Percentiles rank a stretch among this genome's conserved stretches.
These are phyloP conservation scores for Brachyhypopomus occidentalis DNA, from an alignment of 2,113 vertebrate species.

Conservation along the genomic window DNA sequence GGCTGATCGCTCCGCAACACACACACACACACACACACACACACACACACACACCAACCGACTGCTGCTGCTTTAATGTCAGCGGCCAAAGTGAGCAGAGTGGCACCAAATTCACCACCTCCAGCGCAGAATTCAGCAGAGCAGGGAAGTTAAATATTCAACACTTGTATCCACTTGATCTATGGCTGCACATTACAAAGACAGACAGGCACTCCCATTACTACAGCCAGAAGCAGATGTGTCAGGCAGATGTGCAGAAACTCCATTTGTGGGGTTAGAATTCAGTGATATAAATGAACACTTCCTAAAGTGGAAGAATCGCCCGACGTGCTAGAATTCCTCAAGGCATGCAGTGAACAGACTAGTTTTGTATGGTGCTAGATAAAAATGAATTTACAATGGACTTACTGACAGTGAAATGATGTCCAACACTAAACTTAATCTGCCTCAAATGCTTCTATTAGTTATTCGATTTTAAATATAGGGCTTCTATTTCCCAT, in stretches of 20 bases:
- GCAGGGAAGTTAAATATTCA: slow-evolving; percentile 79
- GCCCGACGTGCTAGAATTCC: not conserved
- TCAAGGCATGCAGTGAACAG: not conserved
- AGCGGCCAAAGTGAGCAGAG: slow-evolving; percentile 76
- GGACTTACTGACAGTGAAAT: not conserved
- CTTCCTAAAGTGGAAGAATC: not conserved
- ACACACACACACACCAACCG: slow-evolving; percentile 71
- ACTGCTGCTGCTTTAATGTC: slow-evolving; percentile 77
- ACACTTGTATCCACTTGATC: slow-evolving; percentile 68
- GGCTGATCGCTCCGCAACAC: slow-evolving; percentile 69
- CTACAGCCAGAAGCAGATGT: slow-evolving; percentile 14
- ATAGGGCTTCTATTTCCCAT: no score
- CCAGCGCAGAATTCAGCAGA: slow-evolving; percentile 68
- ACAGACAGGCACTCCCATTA: slow-evolving; percentile 55
- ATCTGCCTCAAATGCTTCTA: not conserved
- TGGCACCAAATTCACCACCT: slow-evolving; percentile 72
- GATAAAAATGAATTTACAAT: not conserved
- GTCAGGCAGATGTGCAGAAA: not conserved
- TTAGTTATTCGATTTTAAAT: no score
- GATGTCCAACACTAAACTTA: not conserved
- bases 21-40: slow-evolving; percentile 73
- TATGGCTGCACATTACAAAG: slow-evolving; percentile 72
- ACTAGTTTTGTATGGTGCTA: not conserved
- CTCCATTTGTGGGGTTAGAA: not conserved
- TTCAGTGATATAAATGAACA: not conserved